Percentiles rank a stretch among this genome's conserved stretches.
These are phyloP conservation scores for Halcyon leucocephala DNA, from an alignment of 2,797 vertebrate genomes.

Conservation along the genomic window DNA sequence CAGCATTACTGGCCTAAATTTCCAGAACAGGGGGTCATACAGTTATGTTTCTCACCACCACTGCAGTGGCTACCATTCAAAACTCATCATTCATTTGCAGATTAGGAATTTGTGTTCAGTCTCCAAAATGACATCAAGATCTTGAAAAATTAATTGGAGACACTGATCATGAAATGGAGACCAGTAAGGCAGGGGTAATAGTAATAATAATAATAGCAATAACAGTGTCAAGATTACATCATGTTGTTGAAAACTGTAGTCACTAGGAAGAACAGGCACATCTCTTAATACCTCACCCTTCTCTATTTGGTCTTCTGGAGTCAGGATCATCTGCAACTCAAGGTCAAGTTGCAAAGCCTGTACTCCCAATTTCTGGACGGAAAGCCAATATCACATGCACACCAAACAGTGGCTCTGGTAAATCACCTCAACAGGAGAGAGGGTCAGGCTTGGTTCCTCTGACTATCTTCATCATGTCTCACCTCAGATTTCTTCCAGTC, in stretches of 20 bases:
- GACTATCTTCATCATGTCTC: accelerated
- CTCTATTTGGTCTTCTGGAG: neutral
- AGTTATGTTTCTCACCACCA: neutral
- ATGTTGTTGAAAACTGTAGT: neutral
- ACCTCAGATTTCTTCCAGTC: neutral
- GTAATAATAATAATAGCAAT: neutral
- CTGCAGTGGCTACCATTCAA: neutral
- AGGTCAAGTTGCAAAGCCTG: neutral
- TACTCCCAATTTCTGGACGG: neutral
- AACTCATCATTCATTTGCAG: neutral
- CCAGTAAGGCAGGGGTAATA: neutral
- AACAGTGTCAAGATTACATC: too few species aligned
- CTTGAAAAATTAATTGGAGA: neutral
- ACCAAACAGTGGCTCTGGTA: neutral
- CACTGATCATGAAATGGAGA: neutral
- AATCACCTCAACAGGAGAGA: neutral
- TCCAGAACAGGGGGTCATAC: neutral
- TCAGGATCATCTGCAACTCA: neutral
- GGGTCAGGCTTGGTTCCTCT: neutral
- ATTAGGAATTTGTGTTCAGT: neutral
- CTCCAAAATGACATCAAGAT: neutral
- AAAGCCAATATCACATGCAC: neutral
- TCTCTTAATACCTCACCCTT: neutral
- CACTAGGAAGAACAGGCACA: accelerated
- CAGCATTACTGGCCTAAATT: neutral